Base-by-base conservation (phyloP, 1,140 invertebrate species). In the Zaprionus tsacasi region DNA sequence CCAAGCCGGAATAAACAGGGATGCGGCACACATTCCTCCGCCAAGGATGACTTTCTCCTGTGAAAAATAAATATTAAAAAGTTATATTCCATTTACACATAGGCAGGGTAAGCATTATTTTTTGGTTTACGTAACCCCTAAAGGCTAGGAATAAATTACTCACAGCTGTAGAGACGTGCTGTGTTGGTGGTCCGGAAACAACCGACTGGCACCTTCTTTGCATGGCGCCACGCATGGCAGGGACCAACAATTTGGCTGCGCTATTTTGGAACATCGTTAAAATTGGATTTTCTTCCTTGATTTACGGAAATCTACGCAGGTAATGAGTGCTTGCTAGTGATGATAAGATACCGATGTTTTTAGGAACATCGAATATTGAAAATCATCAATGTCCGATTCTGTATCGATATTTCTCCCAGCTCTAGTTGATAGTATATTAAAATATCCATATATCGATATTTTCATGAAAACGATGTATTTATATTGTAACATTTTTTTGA, bases 201-300 rank as follows among this genome's bases (percentile, higher is more conserved):
- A 91, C 91, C 35, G 91, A 92, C 68, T 92, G 91, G 74, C 76
- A 89, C 43, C 91, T 79, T 38, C 67, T 76, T 68, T 92, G 91
- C 61, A 91, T 58, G 25, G 86, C 86, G 61, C 80, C 83, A 36
- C 91, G 91, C 57, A 92, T 88, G 13, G 86, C 81, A 27, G 91
- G 91, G 40, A 91, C 79, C 75, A 92, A 70, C 15, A 92, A 73
- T 59, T 88, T 87, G 66, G 91, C 89, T 78, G 91, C 86, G 55
- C 86, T 92, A 73, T 88, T 86, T 91, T 83, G 86, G 77, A 92
- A 91, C 91, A 92, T 92, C 67, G 82, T 91, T 59, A 54, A 25
- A 48, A 67, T 17, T 40, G 1, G 2, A 57, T 69, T 43, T 70
- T 12, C n/a, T 21, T 69, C 15, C 35, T 52, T 70, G 56, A 50